Evolutionary conservation across 2,113 vertebrate species (phyloP).

Genomic region (Nanorana parkeri): DNA sequence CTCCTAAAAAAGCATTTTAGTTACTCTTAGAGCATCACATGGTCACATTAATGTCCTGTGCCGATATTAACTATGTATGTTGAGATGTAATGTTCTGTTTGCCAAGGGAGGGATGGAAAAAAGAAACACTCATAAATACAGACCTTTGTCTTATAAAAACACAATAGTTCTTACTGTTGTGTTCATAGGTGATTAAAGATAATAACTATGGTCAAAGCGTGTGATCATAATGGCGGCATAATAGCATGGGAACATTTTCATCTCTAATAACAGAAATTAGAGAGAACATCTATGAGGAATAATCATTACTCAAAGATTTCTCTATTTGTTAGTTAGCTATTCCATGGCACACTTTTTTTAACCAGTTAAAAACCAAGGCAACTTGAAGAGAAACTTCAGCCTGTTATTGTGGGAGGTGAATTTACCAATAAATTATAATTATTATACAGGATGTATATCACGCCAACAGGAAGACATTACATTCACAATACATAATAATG

Average conservation of each 20-base stretch:
- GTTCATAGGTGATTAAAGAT: background rate
- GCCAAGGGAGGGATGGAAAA: conserved; percentile 22
- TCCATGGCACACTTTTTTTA: too few species aligned
- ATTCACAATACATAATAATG: too few species aligned
- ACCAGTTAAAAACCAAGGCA: too few species aligned
- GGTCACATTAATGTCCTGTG: background rate
- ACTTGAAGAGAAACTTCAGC: too few species aligned
- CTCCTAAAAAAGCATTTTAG: background rate
- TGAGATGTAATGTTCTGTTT: conserved; percentile 28
- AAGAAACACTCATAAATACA: conserved; percentile 14
- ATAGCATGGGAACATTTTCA: background rate
- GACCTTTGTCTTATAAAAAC: conserved; percentile 7
- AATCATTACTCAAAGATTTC: too few species aligned
- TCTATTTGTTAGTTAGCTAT: too few species aligned
- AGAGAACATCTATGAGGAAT: too few species aligned
- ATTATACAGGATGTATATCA: too few species aligned
- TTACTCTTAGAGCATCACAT: background rate
- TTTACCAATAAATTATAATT: too few species aligned
- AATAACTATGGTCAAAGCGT: background rate
- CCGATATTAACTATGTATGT: background rate
- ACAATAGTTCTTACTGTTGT: background rate
- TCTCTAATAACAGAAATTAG: background rate
- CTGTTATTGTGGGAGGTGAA: too few species aligned
- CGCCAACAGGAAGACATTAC: too few species aligned
- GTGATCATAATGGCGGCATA: background rate